Base-by-base conservation (phyloP, 2,797 vertebrate species). In the Phataginus tetradactyla region DNA sequence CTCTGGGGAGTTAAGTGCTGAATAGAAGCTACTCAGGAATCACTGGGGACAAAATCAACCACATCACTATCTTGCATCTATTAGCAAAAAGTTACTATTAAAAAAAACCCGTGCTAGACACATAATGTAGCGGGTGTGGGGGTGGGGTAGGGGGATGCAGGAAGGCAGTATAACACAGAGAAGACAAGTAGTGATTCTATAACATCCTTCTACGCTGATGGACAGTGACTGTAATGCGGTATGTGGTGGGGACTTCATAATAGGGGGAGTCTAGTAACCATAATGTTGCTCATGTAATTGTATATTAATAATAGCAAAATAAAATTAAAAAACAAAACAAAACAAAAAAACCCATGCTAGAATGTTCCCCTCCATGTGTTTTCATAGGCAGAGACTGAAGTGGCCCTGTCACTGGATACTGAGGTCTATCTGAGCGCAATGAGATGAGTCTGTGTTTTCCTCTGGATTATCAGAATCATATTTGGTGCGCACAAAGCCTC, bases 11-110 rank as follows among this genome's bases (percentile, higher is more conserved):
- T 88, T 66, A 83, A 7, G 9, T 13, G 5, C 45, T 90, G 71
- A 39, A 10, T 39, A 72, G 57, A 94, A 96, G 37, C 29, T 90
- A 79, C 27, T 91, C 79, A 39, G 63, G 57, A 95, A 96, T 86
- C 63, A 68, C 59, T n/a, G n/a, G 37, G 55, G 63, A 78, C 37
- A 77, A 88, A 69, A 71, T 75, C 51, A 87, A 77, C 74, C 45
- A 78, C 86, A 86, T n/a, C 42, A 85, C 69, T 57, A 27, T 66
- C 32, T 66, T 72, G 9, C 55, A 84, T 34, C 61, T 90, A 45
- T 86, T 83, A 84, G 59, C 61, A 84, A 55, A 83, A 71, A 20
- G 13, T 77, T 93, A 49, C 45, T 66, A 51, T 61, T 5, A 23
- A 87, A 90, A 87, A 90, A 86, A 88, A 29, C 13, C 34, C 68